phyloP scores from a whole-genome alignment of 2,113 vertebrate genomes.

The Bufo bufo region DNA sequence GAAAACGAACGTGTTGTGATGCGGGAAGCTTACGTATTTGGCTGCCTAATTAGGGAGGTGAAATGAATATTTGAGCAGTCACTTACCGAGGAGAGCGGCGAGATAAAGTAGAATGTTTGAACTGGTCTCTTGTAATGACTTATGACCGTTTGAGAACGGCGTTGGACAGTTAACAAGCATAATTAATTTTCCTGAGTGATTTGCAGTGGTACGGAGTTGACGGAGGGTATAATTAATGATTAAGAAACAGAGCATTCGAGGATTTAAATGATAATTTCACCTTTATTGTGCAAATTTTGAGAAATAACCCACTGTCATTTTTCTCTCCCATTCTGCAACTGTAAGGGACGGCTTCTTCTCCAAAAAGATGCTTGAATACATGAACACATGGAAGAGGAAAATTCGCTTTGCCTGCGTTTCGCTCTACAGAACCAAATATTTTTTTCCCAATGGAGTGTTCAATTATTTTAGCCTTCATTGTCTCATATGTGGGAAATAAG shows the following conservation, averaged over 20 bases:
- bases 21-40: background rate
- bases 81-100: background rate
- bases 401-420: background rate
- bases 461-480: background rate
- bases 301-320: background rate
- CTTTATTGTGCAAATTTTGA: slow-evolving; percentile 21
- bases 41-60: background rate
- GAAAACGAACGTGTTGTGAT: background rate
- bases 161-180: slow-evolving; percentile 19
- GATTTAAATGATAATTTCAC: slow-evolving; percentile 19
- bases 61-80: slow-evolving; percentile 4
- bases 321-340: background rate
- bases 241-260: background rate
- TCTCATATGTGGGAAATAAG: background rate
- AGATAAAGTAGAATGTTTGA: slow-evolving; percentile 27
- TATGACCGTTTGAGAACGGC: slow-evolving; percentile 24
- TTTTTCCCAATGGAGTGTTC: background rate
- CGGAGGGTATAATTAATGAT: slow-evolving; percentile 43
- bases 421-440: background rate
- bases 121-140: slow-evolving; percentile 34
- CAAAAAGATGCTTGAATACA: background rate
- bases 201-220: slow-evolving; percentile 25
- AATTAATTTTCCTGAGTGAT: slow-evolving; percentile 44
- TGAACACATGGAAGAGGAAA: background rate
- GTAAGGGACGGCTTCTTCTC: background rate